Conservation (phyloP, 2,888 invertebrate genomes). For the Apotomis betuletana region DNA sequence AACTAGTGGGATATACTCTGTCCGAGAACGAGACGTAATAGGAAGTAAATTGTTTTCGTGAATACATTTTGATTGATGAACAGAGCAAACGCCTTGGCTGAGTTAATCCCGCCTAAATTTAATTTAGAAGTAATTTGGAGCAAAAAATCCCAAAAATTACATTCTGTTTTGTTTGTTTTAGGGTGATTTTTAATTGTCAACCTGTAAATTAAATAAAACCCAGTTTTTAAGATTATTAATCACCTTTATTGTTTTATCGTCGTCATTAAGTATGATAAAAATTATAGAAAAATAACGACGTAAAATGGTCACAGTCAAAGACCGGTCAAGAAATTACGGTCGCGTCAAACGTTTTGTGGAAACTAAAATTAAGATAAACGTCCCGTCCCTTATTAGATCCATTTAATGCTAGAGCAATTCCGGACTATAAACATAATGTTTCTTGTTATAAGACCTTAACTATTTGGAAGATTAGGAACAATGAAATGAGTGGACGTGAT, state of each 20-base stretch:
- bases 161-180: slow-evolving; percentile 78
- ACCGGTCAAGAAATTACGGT: slow-evolving; percentile 55
- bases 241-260: background rate
- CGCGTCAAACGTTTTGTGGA: slow-evolving; percentile 77
- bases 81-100: slow-evolving; percentile 82
- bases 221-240: background rate
- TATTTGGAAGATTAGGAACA: slow-evolving; percentile 58
- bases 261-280: background rate
- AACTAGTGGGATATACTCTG: slow-evolving; percentile 42
- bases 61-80: slow-evolving; percentile 79
- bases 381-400: slow-evolving; percentile 75
- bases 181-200: slow-evolving; percentile 54
- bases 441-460: slow-evolving; percentile 70
- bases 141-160: slow-evolving; percentile 50
- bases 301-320: slow-evolving; percentile 11
- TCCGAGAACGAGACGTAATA: slow-evolving; percentile 62
- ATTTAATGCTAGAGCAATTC: slow-evolving; percentile 76
- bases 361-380: slow-evolving; percentile 79
- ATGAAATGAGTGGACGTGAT: slow-evolving; percentile 44
- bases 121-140: slow-evolving; percentile 59
- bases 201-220: slow-evolving; percentile 3
- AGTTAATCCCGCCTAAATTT: slow-evolving; percentile 81
- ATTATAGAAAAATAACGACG: slow-evolving; percentile 4
- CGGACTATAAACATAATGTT: slow-evolving; percentile 78
- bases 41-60: slow-evolving; percentile 71